Evolutionary conservation across 2,888 invertebrate species (phyloP).

Genomic region (Erpobdella octoculata): DNA sequence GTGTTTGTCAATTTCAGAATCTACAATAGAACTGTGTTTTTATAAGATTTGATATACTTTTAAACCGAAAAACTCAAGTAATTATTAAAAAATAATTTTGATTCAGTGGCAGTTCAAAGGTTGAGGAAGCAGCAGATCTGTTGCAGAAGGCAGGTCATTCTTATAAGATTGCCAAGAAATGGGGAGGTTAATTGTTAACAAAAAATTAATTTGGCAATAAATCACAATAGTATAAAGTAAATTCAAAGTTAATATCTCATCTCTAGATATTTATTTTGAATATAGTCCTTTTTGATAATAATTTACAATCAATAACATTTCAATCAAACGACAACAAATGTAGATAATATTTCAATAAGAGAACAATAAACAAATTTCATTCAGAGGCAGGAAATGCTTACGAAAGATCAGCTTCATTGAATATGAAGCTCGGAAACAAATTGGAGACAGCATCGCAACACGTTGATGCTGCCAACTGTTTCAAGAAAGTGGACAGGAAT

Average conservation of each 20-base stretch:
- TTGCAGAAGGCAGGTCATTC: conserved; percentile 91
- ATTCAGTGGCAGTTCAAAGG: conserved; percentile 66
- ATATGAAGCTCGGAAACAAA: conserved; percentile 74
- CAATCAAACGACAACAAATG: too few relatives aligned
- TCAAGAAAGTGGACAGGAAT: conserved; percentile 57
- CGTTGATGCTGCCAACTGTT: conserved; percentile 94
- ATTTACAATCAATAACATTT: too few relatives aligned
- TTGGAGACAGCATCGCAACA: conserved; percentile 95
- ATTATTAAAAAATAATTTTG: background rate
- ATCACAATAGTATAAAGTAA: too few relatives aligned
- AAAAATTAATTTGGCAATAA: too few relatives aligned
- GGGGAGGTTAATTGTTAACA: conserved; percentile 66
- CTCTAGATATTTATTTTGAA: too few relatives aligned
- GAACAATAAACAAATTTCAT: too few relatives aligned
- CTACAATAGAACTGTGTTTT: too few relatives aligned
- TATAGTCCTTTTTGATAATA: too few relatives aligned
- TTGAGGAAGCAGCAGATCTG: conserved; percentile 91
- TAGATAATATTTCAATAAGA: too few relatives aligned
- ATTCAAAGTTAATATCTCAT: too few relatives aligned
- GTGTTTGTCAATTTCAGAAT: too few relatives aligned
- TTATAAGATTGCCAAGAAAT: conserved; percentile 97
- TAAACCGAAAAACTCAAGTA: background rate
- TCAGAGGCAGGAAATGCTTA: conserved; percentile 84
- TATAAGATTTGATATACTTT: too few relatives aligned
- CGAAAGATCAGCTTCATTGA: conserved; percentile 79